These are phyloP conservation scores for Antheraea pernyi DNA, from an alignment of 1,140 invertebrate species.

Conservation along the genomic window DNA sequence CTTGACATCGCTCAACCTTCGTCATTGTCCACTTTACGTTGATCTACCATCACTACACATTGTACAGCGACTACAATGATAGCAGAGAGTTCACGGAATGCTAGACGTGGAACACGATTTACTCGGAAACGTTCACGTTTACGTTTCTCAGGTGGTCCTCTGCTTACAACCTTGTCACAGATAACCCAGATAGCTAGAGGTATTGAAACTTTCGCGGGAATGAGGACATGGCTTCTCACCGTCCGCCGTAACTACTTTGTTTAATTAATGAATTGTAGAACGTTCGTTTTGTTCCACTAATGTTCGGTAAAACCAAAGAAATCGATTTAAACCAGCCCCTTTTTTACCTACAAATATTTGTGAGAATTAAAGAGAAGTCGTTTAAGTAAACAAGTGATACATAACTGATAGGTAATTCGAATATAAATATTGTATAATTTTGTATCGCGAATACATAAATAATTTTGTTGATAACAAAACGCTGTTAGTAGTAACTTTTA, in stretches of 20 bases:
- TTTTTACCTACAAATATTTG: not conserved
- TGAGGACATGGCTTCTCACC: conserved; percentile 45
- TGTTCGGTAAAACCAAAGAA: conserved; percentile 12
- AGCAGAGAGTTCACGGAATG: conserved; percentile 24
- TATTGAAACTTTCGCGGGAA: conserved; percentile 69
- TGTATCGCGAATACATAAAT: not conserved
- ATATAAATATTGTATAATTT: not conserved
- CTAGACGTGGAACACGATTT: conserved; percentile 42
- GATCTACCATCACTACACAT: conserved; percentile 26
- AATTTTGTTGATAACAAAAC: not conserved
- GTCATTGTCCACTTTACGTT: conserved; percentile 33
- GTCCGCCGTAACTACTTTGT: conserved; percentile 37
- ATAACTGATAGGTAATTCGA: not conserved
- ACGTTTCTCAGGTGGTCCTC: conserved; percentile 62
- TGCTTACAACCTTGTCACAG: conserved; percentile 67
- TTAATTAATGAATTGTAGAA: conserved; percentile 48
- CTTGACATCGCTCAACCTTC: conserved; percentile 72
- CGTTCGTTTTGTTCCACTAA: conserved; percentile 34
- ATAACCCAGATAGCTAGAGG: conserved; percentile 52
- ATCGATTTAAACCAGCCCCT: not conserved
- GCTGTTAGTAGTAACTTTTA: not conserved
- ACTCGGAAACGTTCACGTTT: conserved; percentile 54
- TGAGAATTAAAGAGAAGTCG: not conserved
- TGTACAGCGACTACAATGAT: conserved; percentile 19
- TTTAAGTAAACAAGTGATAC: not conserved